Percentiles rank a stretch among this genome's conserved stretches.
Conservation (phyloP, 2,113 vertebrate species). For the Australoheros scitulus region DNA sequence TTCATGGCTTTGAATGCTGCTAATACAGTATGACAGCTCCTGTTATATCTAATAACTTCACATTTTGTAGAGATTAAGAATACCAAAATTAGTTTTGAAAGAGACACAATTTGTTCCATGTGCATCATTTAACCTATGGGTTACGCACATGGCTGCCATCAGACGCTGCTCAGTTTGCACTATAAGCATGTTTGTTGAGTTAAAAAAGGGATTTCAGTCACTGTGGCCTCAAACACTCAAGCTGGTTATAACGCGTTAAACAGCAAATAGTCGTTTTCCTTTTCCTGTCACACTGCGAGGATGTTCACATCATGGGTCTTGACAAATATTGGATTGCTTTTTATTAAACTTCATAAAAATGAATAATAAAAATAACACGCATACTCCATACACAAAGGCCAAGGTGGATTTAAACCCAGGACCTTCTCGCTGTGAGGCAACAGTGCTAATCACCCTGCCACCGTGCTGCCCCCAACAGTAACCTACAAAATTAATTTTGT, state of each 20-base stretch:
- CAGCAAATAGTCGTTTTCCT: not conserved
- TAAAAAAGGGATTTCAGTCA: not conserved
- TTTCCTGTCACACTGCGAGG: too few species aligned
- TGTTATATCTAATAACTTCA: not conserved
- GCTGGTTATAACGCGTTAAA: slow-evolving; percentile 28
- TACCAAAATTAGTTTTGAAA: not conserved
- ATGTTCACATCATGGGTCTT: too few species aligned
- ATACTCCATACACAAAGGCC: too few species aligned
- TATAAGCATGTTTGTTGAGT: not conserved
- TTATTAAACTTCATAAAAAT: not conserved
- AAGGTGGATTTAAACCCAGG: too few species aligned
- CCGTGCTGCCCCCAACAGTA: not conserved
- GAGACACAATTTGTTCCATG: slow-evolving; percentile 2
- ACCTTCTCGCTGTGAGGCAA: too few species aligned
- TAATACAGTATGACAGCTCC: not conserved
- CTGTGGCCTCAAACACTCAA: slow-evolving; percentile 14
- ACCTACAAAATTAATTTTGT: not conserved
- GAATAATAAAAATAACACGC: too few species aligned
- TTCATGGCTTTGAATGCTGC: not conserved
- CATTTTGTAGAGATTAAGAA: not conserved
- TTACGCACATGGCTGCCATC: slow-evolving; percentile 16
- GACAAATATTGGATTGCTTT: not conserved
- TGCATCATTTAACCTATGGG: not conserved
- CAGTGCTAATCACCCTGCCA: too few species aligned
- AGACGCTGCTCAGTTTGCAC: not conserved